Evolutionary conservation across 1,140 invertebrate species (phyloP).

Genomic region (Tetraneura akinire): DNA sequence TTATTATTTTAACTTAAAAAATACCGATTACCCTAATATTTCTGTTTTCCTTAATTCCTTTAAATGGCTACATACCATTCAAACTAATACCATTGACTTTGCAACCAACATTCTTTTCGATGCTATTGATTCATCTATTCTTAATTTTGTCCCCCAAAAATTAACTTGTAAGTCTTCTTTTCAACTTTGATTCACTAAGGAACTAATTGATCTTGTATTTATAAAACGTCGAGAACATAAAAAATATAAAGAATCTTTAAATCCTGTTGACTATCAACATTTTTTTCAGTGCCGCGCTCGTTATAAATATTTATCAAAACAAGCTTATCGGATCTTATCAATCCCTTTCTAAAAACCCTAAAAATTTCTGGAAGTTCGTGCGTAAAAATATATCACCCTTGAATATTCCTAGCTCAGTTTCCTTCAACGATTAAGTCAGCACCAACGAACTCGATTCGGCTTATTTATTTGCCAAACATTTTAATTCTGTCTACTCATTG

Average conservation of each 20-base stretch:
- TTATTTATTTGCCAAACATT: not conserved
- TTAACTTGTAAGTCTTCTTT: not conserved
- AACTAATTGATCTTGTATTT: not conserved
- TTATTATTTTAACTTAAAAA: not conserved
- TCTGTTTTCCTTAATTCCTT: not conserved
- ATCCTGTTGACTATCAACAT: not conserved
- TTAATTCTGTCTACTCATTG: not conserved
- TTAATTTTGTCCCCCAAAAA: not conserved
- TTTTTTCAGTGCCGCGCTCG: not conserved
- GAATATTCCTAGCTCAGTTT: not conserved
- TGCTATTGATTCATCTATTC: not conserved
- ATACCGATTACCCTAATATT: not conserved
- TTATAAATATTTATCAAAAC: constrained; percentile 4
- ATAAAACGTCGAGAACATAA: not conserved
- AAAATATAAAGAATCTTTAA: not conserved
- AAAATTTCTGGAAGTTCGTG: not conserved
- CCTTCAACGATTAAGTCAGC: not conserved
- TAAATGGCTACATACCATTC: not conserved
- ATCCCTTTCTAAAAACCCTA: not conserved
- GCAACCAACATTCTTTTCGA: not conserved
- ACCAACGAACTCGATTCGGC: not conserved
- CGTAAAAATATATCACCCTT: not conserved
- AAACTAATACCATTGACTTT: not conserved
- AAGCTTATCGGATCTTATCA: not conserved
- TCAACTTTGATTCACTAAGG: not conserved